Conservation (phyloP, 1,140 invertebrate genomes). For the Euura lappo region DNA sequence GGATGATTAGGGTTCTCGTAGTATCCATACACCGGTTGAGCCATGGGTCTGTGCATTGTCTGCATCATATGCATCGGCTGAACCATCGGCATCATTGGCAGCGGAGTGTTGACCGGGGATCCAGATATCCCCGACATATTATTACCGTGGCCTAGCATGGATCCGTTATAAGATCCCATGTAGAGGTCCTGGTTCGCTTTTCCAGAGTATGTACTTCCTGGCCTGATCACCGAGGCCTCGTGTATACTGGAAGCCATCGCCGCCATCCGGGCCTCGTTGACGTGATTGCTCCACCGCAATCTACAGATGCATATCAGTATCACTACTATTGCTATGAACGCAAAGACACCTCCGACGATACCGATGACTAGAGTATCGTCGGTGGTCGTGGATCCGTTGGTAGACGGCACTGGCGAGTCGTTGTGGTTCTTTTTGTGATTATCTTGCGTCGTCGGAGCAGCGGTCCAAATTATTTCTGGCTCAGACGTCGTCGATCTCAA, state of each 20-base stretch:
- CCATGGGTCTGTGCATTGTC: slow-evolving; percentile 31
- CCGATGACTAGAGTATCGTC: slow-evolving; percentile 92
- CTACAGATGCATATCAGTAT: slow-evolving; percentile 88
- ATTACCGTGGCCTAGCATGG: slow-evolving; percentile 48
- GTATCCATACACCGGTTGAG: slow-evolving; percentile 55
- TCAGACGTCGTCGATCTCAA: slow-evolving; percentile 69
- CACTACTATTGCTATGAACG: slow-evolving; percentile 86
- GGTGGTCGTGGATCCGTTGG: slow-evolving; percentile 67
- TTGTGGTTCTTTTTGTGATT: slow-evolving; percentile 59
- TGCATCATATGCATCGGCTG: slow-evolving; percentile 48
- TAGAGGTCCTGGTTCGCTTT: slow-evolving; percentile 56
- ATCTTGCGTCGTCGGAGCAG: slow-evolving; percentile 68
- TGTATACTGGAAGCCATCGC: slow-evolving; percentile 52
- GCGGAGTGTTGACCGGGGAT: slow-evolving; percentile 36
- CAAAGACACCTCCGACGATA: slow-evolving; percentile 89
- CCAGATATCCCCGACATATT: slow-evolving; percentile 19
- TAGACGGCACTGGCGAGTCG: slow-evolving; percentile 53
- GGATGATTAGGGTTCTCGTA: slow-evolving; percentile 51
- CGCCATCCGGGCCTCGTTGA: slow-evolving; percentile 47
- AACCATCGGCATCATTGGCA: slow-evolving; percentile 53
- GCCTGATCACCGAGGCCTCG: slow-evolving; percentile 53
- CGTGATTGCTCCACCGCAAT: slow-evolving; percentile 45
- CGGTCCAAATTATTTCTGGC: slow-evolving; percentile 87
- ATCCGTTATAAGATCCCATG: slow-evolving; percentile 52
- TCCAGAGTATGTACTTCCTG: slow-evolving; percentile 49